phyloP scores from a whole-genome alignment of 2,888 invertebrate genomes.

The Neocrepidodera transversa region DNA sequence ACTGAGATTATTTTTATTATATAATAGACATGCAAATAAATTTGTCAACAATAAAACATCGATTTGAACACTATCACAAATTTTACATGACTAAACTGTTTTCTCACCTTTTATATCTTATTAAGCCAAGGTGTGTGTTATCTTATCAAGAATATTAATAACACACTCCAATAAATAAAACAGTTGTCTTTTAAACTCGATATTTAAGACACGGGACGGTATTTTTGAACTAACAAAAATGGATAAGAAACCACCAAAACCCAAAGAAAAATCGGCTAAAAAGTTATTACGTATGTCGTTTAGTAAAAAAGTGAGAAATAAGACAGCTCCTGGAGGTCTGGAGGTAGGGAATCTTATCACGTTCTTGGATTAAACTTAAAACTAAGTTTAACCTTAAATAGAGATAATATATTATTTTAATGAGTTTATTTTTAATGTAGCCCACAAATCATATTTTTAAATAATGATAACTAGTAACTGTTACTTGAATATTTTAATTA shows the following conservation, averaged over 20 bases:
- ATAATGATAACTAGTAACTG: too few relatives aligned
- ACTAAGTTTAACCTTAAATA: too few relatives aligned
- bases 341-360: slow-evolving; percentile 1
- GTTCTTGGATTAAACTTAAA: too few relatives aligned
- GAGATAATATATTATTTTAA: too few relatives aligned
- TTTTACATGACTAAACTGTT: neutral
- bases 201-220: neutral
- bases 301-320: slow-evolving; percentile 36
- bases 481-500: too few relatives aligned
- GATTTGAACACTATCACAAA: neutral
- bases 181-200: neutral
- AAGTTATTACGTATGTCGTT: slow-evolving; percentile 38
- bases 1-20: too few relatives aligned
- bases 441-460: too few relatives aligned
- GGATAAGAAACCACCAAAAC: slow-evolving; percentile 10
- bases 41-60: neutral
- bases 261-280: slow-evolving; percentile 32
- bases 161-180: neutral
- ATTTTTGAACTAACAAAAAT: neutral
- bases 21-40: too few relatives aligned
- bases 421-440: too few relatives aligned
- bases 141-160: slow-evolving; percentile 2
- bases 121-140: neutral
- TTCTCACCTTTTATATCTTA: slow-evolving; percentile 1
- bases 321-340: slow-evolving; percentile 33